Evolutionary conservation across 92 coral and sea anemone genomes (phyloP).

Genomic region (Hydrozoanthus gracilis): DNA sequence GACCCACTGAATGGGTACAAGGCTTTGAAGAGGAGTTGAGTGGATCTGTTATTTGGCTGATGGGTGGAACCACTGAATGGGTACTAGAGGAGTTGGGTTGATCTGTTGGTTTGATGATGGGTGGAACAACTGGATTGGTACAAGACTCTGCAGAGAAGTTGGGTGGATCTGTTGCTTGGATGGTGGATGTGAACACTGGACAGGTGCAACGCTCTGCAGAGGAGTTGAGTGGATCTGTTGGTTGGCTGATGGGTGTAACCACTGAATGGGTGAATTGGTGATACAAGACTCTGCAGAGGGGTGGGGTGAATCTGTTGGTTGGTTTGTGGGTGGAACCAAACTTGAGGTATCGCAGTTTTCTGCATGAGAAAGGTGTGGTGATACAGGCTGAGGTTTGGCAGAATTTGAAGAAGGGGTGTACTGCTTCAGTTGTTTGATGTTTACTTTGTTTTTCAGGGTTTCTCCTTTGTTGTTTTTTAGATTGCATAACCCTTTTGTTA

Average conservation of each 20-base stretch:
- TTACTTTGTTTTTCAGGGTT: slow-evolving; percentile 19
- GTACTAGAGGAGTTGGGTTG: neutral
- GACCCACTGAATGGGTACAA: neutral
- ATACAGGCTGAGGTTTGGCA: slow-evolving; percentile 10
- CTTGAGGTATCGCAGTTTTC: neutral
- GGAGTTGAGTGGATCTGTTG: slow-evolving; percentile 1
- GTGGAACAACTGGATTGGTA: neutral
- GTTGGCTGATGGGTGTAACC: slow-evolving; percentile 2
- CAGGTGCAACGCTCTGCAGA: neutral
- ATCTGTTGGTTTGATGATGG: neutral
- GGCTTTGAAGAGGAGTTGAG: neutral
- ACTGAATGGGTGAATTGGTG: neutral
- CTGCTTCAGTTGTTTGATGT: slow-evolving; percentile 40
- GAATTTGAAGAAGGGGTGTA: slow-evolving; percentile 23
- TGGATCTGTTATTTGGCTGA: neutral
- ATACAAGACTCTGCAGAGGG: neutral
- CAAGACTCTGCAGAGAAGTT: neutral
- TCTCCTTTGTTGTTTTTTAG: slow-evolving; percentile 15
- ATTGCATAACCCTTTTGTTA: slow-evolving; percentile 34
- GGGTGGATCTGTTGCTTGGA: no score
- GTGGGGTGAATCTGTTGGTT: slow-evolving; percentile 1
- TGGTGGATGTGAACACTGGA: no score
- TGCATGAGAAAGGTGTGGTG: neutral
- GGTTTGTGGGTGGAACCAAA: slow-evolving; percentile 5
- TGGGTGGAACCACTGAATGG: neutral